A percentile compares a stretch with the other conserved stretches of the same genome.
phyloP scores from a whole-genome alignment of 1,140 invertebrate genomes.

The Marisa cornuarietis region DNA sequence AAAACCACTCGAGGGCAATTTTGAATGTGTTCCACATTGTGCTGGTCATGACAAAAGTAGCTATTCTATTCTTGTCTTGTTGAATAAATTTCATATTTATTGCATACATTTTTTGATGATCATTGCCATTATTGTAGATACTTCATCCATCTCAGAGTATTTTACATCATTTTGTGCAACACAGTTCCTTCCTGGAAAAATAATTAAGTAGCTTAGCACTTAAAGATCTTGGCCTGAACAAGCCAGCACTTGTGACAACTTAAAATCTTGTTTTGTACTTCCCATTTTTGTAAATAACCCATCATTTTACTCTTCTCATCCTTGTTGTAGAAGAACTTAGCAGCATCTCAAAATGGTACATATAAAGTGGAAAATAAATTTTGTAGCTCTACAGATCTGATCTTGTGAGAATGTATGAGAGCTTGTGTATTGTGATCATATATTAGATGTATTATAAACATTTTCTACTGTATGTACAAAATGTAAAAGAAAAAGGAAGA shows the following conservation, averaged over 20 bases:
- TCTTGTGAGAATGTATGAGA: no score
- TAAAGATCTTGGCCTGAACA: no score
- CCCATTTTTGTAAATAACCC: background rate
- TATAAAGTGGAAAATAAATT: constrained; percentile 21
- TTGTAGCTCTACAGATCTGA: background rate
- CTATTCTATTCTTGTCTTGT: background rate
- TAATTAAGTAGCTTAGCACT: no score
- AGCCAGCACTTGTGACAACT: no score
- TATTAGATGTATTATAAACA: no score
- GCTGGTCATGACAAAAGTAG: constrained; percentile 1
- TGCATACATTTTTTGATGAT: background rate
- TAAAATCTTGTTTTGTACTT: no score
- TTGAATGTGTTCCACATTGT: constrained; percentile 3
- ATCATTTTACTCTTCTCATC: constrained; percentile 6
- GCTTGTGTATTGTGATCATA: no score
- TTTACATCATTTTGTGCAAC: no score
- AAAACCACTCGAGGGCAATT: constrained; percentile 41
- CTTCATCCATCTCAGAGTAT: no score
- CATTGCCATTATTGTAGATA: constrained; percentile 2
- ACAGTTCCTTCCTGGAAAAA: no score
- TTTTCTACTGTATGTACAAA: no score
- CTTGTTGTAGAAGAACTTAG: constrained; percentile 21
- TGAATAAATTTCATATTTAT: constrained; percentile 8
- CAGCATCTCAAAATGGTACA: constrained; percentile 17
- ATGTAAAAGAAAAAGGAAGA: no score